Base-by-base conservation (phyloP, 2,888 invertebrate species). In the Periphyllus acericola region DNA sequence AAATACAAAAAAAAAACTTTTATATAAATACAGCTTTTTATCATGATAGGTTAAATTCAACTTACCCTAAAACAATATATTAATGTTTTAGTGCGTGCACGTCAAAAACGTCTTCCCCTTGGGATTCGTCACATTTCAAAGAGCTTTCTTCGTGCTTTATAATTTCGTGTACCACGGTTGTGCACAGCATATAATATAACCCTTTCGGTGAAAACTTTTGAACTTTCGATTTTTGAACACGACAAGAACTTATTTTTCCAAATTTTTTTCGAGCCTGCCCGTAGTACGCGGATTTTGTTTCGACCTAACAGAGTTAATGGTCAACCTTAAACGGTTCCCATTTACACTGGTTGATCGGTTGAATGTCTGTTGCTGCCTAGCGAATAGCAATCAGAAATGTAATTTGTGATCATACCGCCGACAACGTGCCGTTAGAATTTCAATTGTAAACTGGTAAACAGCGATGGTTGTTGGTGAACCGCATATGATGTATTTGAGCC, bases 1-100 rank as follows among this genome's bases (percentile, higher is more conserved):
- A 60, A 66, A n/a, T 4, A 25, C 32, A 75, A 66, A 80, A 75
- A 36, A 11, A 46, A 46, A 1, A 46, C 8, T 14, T 46, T 46
- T 46, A 14, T 46, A 46, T 14, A 11, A 60, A 36, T 74, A 72
- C 34, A 55, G 25, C 40, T 76, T 75, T n/a, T 66, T 75, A 78
- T 79, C 55, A 19, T 6, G 71, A 85, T 79, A 36, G 78, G 71
- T 78, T 71, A 29, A 21, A 34, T 78, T 84, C 25, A 34, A 85
- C 66, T 85, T 71, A 80, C 52, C 72, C 55, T 74, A 79, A 72
- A 72, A 80, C 72, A 72, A 86, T 86, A 80, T 79, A 80, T 80
- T 86, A 72, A 79, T 60, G 80, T 55, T 78, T 55, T 55, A 86
- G 79, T 79, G 80, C 40, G 34, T 40, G 72, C 71, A 72, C 52